Evolutionary conservation across 1,140 invertebrate species (phyloP).

Genomic region (Frieseomelitta varia): DNA sequence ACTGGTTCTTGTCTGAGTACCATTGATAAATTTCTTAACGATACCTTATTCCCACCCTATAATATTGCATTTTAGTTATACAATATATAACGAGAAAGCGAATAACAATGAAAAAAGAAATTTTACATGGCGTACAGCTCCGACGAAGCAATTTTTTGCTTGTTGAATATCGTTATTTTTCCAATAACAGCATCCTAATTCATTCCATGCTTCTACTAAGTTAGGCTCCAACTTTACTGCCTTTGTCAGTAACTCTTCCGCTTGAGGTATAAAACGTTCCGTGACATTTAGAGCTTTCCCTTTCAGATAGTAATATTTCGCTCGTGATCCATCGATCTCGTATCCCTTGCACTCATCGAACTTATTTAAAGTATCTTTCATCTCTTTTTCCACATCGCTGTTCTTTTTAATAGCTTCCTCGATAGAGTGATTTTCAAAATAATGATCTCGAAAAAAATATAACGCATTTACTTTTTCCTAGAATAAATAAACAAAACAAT

Average conservation of each 20-base stretch:
- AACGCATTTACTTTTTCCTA: conserved; percentile 86
- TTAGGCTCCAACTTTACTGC: conserved; percentile 93
- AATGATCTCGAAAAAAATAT: conserved; percentile 89
- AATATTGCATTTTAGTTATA: conserved; percentile 16
- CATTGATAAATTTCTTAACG: conserved; percentile 92
- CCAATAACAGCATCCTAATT: conserved; percentile 95
- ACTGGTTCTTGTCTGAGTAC: conserved; percentile 87
- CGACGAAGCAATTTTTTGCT: conserved; percentile 93
- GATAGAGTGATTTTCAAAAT: conserved; percentile 89
- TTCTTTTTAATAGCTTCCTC: conserved; percentile 87
- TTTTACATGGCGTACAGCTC: conserved; percentile 90
- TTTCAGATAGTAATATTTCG: conserved; percentile 88
- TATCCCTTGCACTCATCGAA: conserved; percentile 88
- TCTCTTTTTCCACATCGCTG: conserved; percentile 85
- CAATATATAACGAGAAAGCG: not conserved
- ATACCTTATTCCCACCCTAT: conserved; percentile 90
- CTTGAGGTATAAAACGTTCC: conserved; percentile 86
- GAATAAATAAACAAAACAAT: conserved; percentile 68
- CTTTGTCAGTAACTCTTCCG: conserved; percentile 89
- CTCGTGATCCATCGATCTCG: conserved; percentile 83
- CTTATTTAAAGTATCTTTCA: conserved; percentile 85
- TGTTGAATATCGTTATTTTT: conserved; percentile 92
- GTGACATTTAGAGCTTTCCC: conserved; percentile 90
- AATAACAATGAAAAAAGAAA: conserved; percentile 36
- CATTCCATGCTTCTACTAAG: conserved; percentile 93